Evolutionary conservation across 1,140 invertebrate genomes (phyloP), one percentile per base, ranked within the genome.

Genomic region (Nilaparvata lugens): DNA sequence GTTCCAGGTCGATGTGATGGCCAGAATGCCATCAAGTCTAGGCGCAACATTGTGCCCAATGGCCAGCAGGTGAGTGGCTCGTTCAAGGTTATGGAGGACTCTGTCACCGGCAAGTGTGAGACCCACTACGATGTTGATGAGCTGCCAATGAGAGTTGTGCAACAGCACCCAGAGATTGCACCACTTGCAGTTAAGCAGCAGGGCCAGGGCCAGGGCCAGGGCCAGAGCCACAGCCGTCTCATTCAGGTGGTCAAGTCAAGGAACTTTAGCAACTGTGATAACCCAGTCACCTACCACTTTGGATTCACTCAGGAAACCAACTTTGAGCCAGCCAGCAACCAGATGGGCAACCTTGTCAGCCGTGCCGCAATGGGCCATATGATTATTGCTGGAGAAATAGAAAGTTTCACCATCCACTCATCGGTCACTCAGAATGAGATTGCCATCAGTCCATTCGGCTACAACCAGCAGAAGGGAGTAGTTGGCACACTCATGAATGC

Each of bases 51-150:
- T 21, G 72, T 79, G 18, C 76, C 78, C 0, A 73, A 78, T 51
- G 71, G 74, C n/a, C 64, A 76, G 4, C 71, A 2, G 66, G 76
- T 9, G 73, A 58, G 43, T 55, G 76, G 62, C 81, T 71, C 76
- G 14, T 88, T 78, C 72, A 82, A 76, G 59, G 79, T 79, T 31
- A 82, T 86, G 80, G 86, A 88, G 72, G 78, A 82, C 61, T 80
- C 83, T 5, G 78, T 88, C 21, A 79, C 78, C 64, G 86, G 86
- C 48, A 78, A 80, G 68, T 85, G 81, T 66, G 81, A 86, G 69
- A 84, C 83, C 9, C 60, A 80, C 0, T 88, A 88, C 71, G 79
- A 84, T 21, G 78, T 87, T 7, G 75, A 76, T 14, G 79, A 78
- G 1, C 70, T 84, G 25, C 72, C 80, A 3, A 69, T 79, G 19